These are phyloP conservation scores for Drosophila neocordata DNA, from an alignment of 1,140 invertebrate genomes.

Conservation along the genomic window DNA sequence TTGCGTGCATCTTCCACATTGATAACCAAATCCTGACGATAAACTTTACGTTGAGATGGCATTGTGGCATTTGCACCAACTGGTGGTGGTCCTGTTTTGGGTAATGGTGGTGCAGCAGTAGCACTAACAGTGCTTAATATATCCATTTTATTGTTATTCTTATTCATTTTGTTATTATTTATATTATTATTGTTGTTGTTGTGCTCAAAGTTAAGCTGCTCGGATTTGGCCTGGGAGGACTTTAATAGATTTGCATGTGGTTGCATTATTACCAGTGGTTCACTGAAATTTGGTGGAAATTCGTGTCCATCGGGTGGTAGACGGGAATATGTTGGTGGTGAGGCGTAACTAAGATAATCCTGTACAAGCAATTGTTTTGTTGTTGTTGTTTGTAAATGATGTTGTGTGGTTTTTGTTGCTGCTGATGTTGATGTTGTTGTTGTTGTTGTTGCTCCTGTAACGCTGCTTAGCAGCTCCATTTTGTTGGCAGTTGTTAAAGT, in stretches of 20 bases:
- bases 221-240: conserved; percentile 30
- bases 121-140: no score
- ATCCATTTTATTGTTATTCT: conserved; percentile 35
- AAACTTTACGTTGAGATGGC: conserved; percentile 65
- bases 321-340: conserved; percentile 85
- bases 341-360: conserved; percentile 77
- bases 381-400: conserved; percentile 45
- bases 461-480: conserved; percentile 78
- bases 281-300: conserved; percentile 90
- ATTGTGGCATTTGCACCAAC: conserved; percentile 29
- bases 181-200: conserved; percentile 44
- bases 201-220: conserved; percentile 36
- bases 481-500: conserved; percentile 43
- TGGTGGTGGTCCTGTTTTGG: conserved; percentile 74
- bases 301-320: conserved; percentile 94
- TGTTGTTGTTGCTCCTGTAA: conserved; percentile 29
- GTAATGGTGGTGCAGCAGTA: conserved; percentile 63
- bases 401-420: conserved; percentile 20
- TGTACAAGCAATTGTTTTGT: conserved; percentile 73
- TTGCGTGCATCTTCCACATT: conserved; percentile 71
- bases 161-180: no score
- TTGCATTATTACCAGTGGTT: conserved; percentile 83
- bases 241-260: conserved; percentile 27
- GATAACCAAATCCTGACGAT: conserved; percentile 77
- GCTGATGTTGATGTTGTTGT: conserved; percentile 22